Percentiles rank a stretch among this genome's conserved stretches.
phyloP scores from a whole-genome alignment of 2,888 invertebrate species.

The Archips crataeganus region DNA sequence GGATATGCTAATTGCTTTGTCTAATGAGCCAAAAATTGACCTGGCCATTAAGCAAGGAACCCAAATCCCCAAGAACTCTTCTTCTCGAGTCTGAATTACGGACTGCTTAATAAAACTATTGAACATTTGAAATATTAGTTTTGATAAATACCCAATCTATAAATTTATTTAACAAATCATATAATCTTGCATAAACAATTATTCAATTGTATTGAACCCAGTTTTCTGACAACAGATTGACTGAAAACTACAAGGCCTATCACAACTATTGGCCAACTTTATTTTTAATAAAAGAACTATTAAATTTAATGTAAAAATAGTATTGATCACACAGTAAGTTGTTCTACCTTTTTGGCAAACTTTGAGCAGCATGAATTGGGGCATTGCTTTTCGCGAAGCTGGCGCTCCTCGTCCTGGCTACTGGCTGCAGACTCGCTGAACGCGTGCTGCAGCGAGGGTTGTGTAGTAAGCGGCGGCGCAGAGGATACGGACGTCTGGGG shows the following conservation, averaged over 20 bases:
- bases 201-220: no score
- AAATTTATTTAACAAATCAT: no score
- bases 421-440: slow-evolving; percentile 85
- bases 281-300: slow-evolving; percentile 86
- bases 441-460: slow-evolving; percentile 80
- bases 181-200: no score
- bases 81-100: no score
- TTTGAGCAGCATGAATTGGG: slow-evolving; percentile 93
- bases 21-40: no score
- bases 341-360: slow-evolving; percentile 91
- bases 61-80: no score
- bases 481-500: slow-evolving; percentile 81
- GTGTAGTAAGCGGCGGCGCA: slow-evolving; percentile 77
- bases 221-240: no score
- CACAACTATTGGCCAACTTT: neutral
- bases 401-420: slow-evolving; percentile 87
- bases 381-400: slow-evolving; percentile 83
- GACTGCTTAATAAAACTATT: no score
- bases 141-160: no score
- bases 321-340: neutral
- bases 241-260: neutral
- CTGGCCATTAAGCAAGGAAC: no score
- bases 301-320: neutral
- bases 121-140: no score
- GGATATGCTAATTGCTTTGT: no score